Base-by-base conservation (phyloP, 2,113 vertebrate genomes). In the Nestor notabilis region DNA sequence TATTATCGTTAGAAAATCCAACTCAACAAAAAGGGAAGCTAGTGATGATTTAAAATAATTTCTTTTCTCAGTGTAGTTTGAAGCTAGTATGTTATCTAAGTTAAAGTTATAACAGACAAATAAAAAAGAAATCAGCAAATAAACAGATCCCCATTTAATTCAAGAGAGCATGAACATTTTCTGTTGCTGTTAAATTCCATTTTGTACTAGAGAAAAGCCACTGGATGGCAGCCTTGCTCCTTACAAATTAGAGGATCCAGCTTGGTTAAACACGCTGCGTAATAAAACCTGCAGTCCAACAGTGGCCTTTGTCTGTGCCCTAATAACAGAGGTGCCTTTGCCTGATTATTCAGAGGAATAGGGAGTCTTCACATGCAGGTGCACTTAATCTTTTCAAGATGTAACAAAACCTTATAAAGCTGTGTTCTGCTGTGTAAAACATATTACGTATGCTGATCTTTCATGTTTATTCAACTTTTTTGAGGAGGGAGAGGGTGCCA, bases 311-410 rank as follows among this genome's bases (percentile, higher is more conserved):
- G 75, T 75, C 83, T 24, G 75, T 61, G 71, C 69, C n/a, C 13
- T 31, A 17, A 69, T 35, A 89, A 95, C 50, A 3, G 89, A 88
- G 87, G 90, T 43, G 66, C 75, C 89, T 96, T 60, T 65, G 77
- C 83, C 75, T 87, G 79, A 47, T 87, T 92, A 76, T 89, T 93
- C 90, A 72, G 90, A 90, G 44, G 37, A 37, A 63, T 5, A 16
- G 90, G 78, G 75, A 92, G 87, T 96, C 91, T 95, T 93, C 94
- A 90, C 43, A 4, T 95, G 97, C 98, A 98, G 98, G 97, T 98
- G 97, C 96, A 94, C 39, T 93, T 97, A 98, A 98, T 98, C 93
- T 96, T 97, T 98, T 98, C 97, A 98, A 98, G 97, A 97, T 98
- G 97, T 85, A 96, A 86, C 87, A 98, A 98, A 97, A 90, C 77